Evolutionary conservation across 2,113 vertebrate species (phyloP).

Genomic region (Rhabdomys dilectus): DNA sequence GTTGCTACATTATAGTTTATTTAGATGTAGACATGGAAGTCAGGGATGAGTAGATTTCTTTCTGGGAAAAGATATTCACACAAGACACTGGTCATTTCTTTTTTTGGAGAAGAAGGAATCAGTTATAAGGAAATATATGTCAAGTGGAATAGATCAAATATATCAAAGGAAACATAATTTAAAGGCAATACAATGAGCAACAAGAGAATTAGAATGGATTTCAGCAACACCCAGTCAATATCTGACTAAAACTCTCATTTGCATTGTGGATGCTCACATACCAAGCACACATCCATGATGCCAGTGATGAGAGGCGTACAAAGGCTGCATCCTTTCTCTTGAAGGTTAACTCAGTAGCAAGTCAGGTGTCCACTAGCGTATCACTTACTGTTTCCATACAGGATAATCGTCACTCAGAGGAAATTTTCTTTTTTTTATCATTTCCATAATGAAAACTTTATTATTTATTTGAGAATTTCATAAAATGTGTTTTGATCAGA

Average conservation of each 20-base stretch:
- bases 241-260: neutral
- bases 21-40: neutral
- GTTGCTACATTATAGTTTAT: neutral
- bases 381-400: neutral
- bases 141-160: neutral
- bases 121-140: neutral
- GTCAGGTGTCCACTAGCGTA: neutral
- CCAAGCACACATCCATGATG: neutral
- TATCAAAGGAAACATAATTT: neutral
- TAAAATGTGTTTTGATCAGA: neutral
- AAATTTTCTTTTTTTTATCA: neutral
- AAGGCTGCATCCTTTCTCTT: neutral
- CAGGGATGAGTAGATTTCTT: neutral
- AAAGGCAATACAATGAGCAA: neutral
- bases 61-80: neutral
- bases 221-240: neutral
- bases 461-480: neutral
- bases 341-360: neutral
- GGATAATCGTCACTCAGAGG: neutral
- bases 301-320: neutral
- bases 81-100: neutral
- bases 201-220: neutral
- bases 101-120: neutral
- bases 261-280: no score
- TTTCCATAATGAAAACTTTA: neutral